Percentiles rank a stretch among this genome's conserved stretches.
These are phyloP conservation scores for Archips crataeganus DNA, from an alignment of 2,888 invertebrate genomes.

Conservation along the genomic window DNA sequence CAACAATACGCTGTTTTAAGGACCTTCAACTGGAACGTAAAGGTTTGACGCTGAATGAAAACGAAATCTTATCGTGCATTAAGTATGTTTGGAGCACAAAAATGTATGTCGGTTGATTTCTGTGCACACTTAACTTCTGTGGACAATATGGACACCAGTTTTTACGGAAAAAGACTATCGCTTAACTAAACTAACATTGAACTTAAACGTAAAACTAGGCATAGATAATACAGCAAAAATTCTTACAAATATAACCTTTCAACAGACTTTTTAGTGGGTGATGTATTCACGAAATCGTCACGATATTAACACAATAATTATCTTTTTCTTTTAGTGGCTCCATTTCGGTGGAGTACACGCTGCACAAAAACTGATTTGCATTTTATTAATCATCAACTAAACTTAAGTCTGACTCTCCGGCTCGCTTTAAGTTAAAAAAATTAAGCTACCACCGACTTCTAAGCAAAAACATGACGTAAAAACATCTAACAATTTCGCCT, in stretches of 20 bases:
- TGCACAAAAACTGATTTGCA: not conserved
- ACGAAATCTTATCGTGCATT: not conserved
- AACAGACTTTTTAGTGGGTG: not conserved
- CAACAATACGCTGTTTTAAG: constrained; percentile 34
- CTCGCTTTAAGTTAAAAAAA: too few relatives aligned
- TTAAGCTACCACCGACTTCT: not conserved
- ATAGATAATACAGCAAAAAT: too few relatives aligned
- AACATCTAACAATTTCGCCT: not conserved
- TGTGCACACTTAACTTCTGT: too few relatives aligned
- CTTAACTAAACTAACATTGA: too few relatives aligned
- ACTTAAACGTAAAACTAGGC: too few relatives aligned
- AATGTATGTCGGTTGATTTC: not conserved
- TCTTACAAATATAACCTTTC: not conserved
- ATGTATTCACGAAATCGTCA: not conserved
- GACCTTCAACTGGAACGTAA: constrained; percentile 33
- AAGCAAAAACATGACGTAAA: constrained; percentile 3
- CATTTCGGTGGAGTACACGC: not conserved
- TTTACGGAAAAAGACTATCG: not conserved
- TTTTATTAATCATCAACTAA: constrained; percentile 5
- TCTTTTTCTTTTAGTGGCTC: not conserved
- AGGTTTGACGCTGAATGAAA: constrained; percentile 28
- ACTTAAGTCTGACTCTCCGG: not conserved
- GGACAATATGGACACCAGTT: not conserved
- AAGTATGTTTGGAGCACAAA: not conserved
- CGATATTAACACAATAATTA: not conserved